phyloP scores from a whole-genome alignment of 1,140 invertebrate species.

The Ceratosolen fusciceps region DNA sequence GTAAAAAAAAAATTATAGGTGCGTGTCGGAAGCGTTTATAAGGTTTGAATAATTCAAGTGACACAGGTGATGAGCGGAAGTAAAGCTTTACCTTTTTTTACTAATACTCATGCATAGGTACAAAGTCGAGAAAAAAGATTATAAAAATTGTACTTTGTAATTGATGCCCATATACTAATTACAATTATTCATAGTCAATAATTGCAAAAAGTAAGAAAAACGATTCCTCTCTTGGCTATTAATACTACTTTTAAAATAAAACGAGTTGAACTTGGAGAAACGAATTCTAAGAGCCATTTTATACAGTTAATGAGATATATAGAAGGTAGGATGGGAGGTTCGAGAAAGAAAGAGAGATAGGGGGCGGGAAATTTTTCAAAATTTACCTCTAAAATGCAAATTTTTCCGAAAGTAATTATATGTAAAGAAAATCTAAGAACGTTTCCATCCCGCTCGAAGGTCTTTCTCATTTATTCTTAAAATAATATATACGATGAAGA shows the following conservation, averaged over 20 bases:
- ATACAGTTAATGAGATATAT: too few relatives aligned
- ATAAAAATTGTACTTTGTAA: not conserved
- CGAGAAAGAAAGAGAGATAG: not conserved
- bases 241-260: conserved; percentile 11
- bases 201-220: conserved; percentile 2
- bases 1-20: conserved; percentile 29
- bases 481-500: not conserved
- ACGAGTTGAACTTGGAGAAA: too few relatives aligned
- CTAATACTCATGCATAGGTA: conserved; percentile 16
- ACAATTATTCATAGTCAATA: conserved; percentile 26
- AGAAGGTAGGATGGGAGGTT: too few relatives aligned
- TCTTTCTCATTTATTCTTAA: not conserved
- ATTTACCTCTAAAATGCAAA: too few relatives aligned
- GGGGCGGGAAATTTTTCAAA: too few relatives aligned
- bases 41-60: conserved; percentile 11
- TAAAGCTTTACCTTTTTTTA: not conserved
- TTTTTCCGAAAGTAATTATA: too few relatives aligned
- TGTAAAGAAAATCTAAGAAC: too few relatives aligned
- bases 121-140: not conserved
- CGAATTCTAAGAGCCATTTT: too few relatives aligned
- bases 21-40: not conserved
- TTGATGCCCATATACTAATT: not conserved
- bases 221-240: not conserved
- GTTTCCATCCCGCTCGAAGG: too few relatives aligned
- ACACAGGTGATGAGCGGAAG: not conserved